phyloP scores from a whole-genome alignment of 2,797 vertebrate genomes.

The Picus viridis region DNA sequence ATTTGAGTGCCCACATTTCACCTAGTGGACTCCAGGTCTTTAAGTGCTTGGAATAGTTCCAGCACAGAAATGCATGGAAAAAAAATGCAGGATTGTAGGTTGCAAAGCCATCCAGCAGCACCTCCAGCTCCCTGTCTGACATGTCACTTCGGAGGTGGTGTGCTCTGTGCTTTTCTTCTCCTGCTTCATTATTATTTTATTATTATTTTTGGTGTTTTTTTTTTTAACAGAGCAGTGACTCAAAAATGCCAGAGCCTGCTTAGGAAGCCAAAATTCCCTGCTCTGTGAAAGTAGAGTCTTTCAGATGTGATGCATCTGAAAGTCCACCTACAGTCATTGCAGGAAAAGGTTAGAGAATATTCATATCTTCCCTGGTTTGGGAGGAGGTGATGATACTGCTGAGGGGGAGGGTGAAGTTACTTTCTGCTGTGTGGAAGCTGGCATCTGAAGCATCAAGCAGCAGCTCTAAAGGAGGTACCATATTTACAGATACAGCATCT shows the following conservation, averaged over 20 bases:
- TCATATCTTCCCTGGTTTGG: conserved; percentile 17
- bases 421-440: conserved; percentile 15
- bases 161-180: neutral
- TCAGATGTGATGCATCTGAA: conserved; percentile 15
- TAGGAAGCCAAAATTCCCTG: conserved; percentile 25
- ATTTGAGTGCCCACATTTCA: neutral
- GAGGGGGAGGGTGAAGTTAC: conserved; percentile 29
- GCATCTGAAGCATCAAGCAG: neutral
- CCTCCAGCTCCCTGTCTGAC: neutral
- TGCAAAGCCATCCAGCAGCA: neutral
- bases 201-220: too few relatives aligned
- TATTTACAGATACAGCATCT: neutral
- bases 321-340: conserved; percentile 35
- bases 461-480: neutral
- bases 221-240: conserved; percentile 27
- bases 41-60: neutral
- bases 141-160: neutral
- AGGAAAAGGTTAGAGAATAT: conserved; percentile 45
- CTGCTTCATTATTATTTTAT: neutral
- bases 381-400: conserved; percentile 41
- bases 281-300: neutral
- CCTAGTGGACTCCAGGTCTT: neutral
- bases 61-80: neutral
- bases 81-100: neutral
- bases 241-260: conserved; percentile 18